Conservation (phyloP, 1,140 invertebrate species). For the Cherax destructor region DNA sequence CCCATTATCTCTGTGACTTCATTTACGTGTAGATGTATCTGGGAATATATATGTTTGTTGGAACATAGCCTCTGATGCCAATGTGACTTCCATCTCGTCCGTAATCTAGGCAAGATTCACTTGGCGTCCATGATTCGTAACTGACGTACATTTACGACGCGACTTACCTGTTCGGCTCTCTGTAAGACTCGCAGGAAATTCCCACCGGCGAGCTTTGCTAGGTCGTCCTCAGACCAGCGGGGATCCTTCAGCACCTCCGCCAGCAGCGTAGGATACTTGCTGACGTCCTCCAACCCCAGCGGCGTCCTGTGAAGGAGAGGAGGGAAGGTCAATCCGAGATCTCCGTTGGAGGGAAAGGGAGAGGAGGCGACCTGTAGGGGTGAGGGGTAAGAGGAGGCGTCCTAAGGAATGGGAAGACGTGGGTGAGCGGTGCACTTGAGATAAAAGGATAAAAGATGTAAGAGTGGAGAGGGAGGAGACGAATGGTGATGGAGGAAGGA, state of each 20-base stretch:
- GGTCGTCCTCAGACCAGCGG: conserved; percentile 76
- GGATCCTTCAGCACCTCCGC: conserved; percentile 74
- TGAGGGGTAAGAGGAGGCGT: too few species aligned
- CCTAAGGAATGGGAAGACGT: too few species aligned
- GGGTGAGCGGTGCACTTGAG: neutral
- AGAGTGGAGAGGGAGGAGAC: neutral
- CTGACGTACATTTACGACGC: too few species aligned
- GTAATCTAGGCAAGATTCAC: too few species aligned
- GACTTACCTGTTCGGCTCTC: conserved; percentile 76
- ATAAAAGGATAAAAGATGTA: too few species aligned
- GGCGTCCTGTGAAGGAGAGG: conserved; percentile 73
- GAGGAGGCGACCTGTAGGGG: neutral
- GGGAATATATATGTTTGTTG: too few species aligned
- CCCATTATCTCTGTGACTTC: too few species aligned
- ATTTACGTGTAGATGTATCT: too few species aligned
- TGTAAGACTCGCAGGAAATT: conserved; percentile 78
- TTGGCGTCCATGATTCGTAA: too few species aligned
- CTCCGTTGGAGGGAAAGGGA: neutral
- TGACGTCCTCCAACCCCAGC: conserved; percentile 91
- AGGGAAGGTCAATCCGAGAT: neutral
- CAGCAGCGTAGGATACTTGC: conserved; percentile 89
- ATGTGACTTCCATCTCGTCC: too few species aligned
- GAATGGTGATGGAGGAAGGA: neutral
- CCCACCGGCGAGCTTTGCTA: conserved; percentile 77
- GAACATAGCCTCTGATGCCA: too few species aligned